Percentiles rank a stretch among this genome's conserved stretches.
Conservation (phyloP, 2,888 invertebrate genomes). For the Cremastobaeus sp. region DNA sequence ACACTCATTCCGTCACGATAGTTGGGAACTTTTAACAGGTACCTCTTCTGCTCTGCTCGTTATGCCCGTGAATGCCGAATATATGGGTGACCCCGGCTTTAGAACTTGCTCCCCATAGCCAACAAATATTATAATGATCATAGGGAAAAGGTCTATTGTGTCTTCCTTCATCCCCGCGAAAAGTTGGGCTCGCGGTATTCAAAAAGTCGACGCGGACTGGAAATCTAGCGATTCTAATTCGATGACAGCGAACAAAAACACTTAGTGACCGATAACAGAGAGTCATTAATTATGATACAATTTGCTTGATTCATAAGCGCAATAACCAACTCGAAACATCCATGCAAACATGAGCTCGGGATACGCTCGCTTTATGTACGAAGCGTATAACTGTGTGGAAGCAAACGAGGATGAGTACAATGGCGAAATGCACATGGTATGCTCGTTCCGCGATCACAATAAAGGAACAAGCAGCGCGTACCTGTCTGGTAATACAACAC, state of each 20-base stretch:
- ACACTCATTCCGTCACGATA: constrained; percentile 68
- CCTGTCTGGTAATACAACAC: constrained; percentile 66
- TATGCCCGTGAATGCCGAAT: constrained; percentile 21
- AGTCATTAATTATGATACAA: constrained; percentile 60
- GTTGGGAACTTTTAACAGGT: constrained; percentile 74
- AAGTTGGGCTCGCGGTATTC: too few relatives aligned
- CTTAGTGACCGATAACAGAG: constrained; percentile 24
- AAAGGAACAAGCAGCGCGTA: constrained; percentile 62
- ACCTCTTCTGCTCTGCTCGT: constrained; percentile 39
- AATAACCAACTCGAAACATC: constrained; percentile 51
- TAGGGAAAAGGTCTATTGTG: too few relatives aligned
- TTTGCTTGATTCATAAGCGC: constrained; percentile 53
- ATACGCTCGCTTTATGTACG: constrained; percentile 34
- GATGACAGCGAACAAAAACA: constrained; percentile 13
- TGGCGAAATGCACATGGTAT: constrained; percentile 65
- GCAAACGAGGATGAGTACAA: constrained; percentile 66
- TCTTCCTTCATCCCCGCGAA: too few relatives aligned
- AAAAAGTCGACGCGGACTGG: too few relatives aligned
- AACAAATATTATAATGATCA: too few relatives aligned
- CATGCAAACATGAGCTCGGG: constrained; percentile 47
- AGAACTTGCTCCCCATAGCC: too few relatives aligned
- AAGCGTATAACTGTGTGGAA: constrained; percentile 41
- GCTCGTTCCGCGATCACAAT: constrained; percentile 64
- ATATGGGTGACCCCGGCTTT: too few relatives aligned
- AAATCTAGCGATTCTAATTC: not conserved